phyloP scores from a whole-genome alignment of 2,797 vertebrate genomes.

The Rhinoraja longicauda region DNA sequence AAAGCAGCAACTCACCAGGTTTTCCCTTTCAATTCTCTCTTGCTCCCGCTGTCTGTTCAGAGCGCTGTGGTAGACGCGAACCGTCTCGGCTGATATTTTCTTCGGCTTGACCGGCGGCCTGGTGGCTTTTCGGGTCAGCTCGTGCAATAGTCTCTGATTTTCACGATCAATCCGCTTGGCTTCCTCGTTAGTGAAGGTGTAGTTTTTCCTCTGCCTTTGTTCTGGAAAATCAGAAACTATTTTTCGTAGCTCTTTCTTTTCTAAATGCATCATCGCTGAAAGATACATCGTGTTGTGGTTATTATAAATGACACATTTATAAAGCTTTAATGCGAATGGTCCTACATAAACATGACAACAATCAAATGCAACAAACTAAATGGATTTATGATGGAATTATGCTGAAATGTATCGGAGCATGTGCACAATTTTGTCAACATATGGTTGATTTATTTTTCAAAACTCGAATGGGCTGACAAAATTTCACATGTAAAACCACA shows the following conservation, averaged over 20 bases:
- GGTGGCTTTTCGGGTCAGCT: slow-evolving; percentile 66
- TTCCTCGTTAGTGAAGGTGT: slow-evolving; percentile 77
- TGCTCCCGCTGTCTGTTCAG: slow-evolving; percentile 83
- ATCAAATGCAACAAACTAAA: not conserved
- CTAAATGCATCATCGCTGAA: slow-evolving; percentile 64
- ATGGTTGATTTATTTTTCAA: not conserved
- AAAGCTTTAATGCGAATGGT: not conserved
- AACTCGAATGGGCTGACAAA: not conserved
- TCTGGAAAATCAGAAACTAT: slow-evolving; percentile 54
- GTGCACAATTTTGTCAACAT: not conserved
- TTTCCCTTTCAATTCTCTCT: slow-evolving; percentile 83
- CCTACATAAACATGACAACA: not conserved
- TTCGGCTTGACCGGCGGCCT: slow-evolving; percentile 52
- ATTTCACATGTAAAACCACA: not conserved
- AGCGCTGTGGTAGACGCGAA: slow-evolving; percentile 67
- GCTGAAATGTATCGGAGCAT: not conserved
- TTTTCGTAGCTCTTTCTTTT: slow-evolving; percentile 59
- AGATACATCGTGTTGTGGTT: not conserved
- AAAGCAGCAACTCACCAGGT: slow-evolving; percentile 69
- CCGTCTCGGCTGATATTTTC: slow-evolving; percentile 45
- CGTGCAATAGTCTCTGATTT: slow-evolving; percentile 80
- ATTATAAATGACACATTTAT: not conserved
- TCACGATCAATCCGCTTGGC: slow-evolving; percentile 78
- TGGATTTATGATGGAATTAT: not conserved
- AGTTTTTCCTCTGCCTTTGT: slow-evolving; percentile 70